Conservation (phyloP, 2,113 vertebrate genomes). For the Perognathus longimembris region DNA sequence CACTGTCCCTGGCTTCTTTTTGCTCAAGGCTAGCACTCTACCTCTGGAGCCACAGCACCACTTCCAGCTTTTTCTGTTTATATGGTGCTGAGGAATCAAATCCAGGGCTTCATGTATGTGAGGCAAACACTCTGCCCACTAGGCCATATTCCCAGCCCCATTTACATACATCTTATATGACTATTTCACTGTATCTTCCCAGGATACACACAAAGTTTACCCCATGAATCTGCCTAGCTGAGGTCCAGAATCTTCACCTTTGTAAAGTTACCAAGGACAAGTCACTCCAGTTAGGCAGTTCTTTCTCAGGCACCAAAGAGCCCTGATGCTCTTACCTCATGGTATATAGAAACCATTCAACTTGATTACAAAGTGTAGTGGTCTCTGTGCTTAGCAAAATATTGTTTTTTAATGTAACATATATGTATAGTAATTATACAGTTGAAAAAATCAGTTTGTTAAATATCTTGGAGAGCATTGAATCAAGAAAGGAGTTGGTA, state of each 20-base stretch:
- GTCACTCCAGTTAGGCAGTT: too few species aligned
- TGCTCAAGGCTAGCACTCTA: too few species aligned
- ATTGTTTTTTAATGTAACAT: not conserved
- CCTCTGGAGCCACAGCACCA: too few species aligned
- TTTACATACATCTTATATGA: not conserved
- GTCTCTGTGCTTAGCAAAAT: conserved; percentile 23
- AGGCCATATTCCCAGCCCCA: too few species aligned
- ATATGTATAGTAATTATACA: not conserved
- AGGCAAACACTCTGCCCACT: too few species aligned
- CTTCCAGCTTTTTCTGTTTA: too few species aligned
- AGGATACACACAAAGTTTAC: not conserved
- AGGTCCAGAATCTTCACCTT: not conserved
- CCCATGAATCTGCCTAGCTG: not conserved
- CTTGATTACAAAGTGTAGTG: not conserved
- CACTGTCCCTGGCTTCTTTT: too few species aligned
- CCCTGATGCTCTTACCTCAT: not conserved
- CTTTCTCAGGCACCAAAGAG: not conserved
- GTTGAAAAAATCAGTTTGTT: conserved; percentile 44
- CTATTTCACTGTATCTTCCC: not conserved
- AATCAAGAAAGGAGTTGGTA: not conserved
- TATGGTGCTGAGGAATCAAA: too few species aligned
- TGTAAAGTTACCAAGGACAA: not conserved
- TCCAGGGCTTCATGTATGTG: too few species aligned
- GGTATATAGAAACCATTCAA: not conserved
- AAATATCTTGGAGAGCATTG: not conserved